Conservation (phyloP, 2,888 invertebrate species). For the Philereme vetulata region DNA sequence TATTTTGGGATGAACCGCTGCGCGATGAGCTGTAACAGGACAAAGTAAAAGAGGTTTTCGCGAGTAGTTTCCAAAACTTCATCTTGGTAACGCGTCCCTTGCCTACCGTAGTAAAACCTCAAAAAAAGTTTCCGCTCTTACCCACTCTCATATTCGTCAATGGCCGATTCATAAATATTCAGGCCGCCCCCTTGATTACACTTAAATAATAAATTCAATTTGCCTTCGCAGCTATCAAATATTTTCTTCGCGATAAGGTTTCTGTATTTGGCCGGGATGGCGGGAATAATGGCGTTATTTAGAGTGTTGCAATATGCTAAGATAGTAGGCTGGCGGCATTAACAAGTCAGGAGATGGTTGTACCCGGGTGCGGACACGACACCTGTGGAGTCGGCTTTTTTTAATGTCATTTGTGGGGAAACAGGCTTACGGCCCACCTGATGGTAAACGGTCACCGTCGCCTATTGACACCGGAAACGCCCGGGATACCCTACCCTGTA, state of each 20-base stretch:
- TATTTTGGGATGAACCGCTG: slow-evolving; percentile 1
- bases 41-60: slow-evolving; percentile 20
- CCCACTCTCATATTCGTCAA: slow-evolving; percentile 62
- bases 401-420: too few relatives aligned
- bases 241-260: slow-evolving; percentile 72
- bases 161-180: slow-evolving; percentile 62
- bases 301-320: slow-evolving; percentile 82
- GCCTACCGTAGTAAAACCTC: slow-evolving; percentile 33
- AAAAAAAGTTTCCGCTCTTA: slow-evolving; percentile 37
- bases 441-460: too few relatives aligned
- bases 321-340: slow-evolving; percentile 80
- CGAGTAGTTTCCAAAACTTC: slow-evolving; percentile 29
- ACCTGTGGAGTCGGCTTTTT: slow-evolving; percentile 48
- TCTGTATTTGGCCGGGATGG: slow-evolving; percentile 73
- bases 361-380: slow-evolving; percentile 51
- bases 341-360: slow-evolving; percentile 82
- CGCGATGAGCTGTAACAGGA: slow-evolving; percentile 21
- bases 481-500: too few relatives aligned
- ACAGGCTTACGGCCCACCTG: too few relatives aligned
- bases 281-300: slow-evolving; percentile 80
- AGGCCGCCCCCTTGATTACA: slow-evolving; percentile 61
- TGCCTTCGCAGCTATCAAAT: slow-evolving; percentile 73
- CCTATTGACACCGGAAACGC: too few relatives aligned
- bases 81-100: slow-evolving; percentile 40
- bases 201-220: slow-evolving; percentile 82